Conservation (phyloP, 2,888 invertebrate species). For the Agrotis clavis region DNA sequence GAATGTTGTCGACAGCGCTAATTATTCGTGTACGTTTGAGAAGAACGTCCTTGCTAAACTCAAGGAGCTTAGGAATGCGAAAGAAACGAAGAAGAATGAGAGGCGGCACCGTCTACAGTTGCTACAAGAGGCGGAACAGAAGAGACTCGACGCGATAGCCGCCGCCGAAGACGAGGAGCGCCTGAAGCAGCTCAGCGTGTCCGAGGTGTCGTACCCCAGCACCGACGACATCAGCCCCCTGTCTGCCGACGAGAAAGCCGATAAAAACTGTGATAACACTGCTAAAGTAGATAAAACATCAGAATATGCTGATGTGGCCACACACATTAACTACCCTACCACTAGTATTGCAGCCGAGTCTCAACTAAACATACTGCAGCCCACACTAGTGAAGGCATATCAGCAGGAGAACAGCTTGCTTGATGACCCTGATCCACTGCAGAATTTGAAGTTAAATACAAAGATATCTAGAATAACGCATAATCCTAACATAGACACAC, state of each 20-base stretch:
- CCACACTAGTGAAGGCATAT: conserved; percentile 84
- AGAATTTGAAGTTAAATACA: conserved; percentile 80
- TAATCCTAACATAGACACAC: conserved; percentile 83
- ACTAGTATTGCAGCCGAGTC: conserved; percentile 75
- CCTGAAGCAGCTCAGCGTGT: conserved; percentile 90
- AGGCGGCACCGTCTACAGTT: conserved; percentile 92
- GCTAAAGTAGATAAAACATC: conserved; percentile 74
- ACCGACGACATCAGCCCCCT: conserved; percentile 91
- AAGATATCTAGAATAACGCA: conserved; percentile 80
- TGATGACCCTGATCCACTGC: conserved; percentile 87
- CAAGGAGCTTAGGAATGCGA: conserved; percentile 93
- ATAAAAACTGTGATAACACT: conserved; percentile 80
- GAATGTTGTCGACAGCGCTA: conserved; percentile 80
- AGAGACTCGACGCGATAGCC: conserved; percentile 89
- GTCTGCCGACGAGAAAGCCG: conserved; percentile 88
- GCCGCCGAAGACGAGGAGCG: conserved; percentile 88
- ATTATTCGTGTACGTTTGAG: conserved; percentile 94
- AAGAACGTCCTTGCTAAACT: conserved; percentile 93
- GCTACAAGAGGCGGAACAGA: conserved; percentile 90
- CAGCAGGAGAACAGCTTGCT: conserved; percentile 81
- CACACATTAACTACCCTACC: conserved; percentile 71
- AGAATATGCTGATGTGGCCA: conserved; percentile 66
- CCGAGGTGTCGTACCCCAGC: conserved; percentile 92
- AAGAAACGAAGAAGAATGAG: conserved; percentile 92
- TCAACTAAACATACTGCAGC: conserved; percentile 84